Evolutionary conservation across 2,797 vertebrate genomes (phyloP), one percentile per base, ranked within the genome.

Genomic region (Poeciliopsis infans): DNA sequence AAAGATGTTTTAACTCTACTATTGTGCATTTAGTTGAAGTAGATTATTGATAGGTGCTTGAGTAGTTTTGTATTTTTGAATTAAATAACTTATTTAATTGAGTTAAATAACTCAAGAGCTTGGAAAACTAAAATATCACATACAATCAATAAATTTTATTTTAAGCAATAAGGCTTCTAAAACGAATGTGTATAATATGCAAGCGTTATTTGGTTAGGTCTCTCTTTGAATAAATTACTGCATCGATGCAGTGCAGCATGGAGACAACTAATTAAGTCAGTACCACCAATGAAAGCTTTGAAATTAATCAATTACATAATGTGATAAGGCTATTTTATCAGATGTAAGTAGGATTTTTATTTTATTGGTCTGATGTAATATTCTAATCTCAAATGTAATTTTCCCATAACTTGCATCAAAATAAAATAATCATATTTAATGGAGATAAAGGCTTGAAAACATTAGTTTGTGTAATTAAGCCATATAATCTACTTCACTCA

Each of bases 1-100:
- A 87, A 88, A 86, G 15, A 80, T 79, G 82, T 87, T 87, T 92
- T 80, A 74, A 72, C 49, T 76, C 39, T 45, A 11, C 0, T n/a
- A n/a, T 16, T 43, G 23, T 45, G 39, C 11, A 41, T 45, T 70
- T 45, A 45, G 11, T 4, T 70, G 23, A 70, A 70, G 41, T 28
- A 70, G 13, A 12, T 70, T n/a, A 28, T 45, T 15, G 28, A 28
- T 16, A 6, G 6, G 39, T n/a, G 11, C 0, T n/a, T n/a, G 23
- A 53, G 23, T 53, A 25, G 25, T 51, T 51, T 49, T 49, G 47
- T 49, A 49, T 49, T 51, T 51, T 23, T 53, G 7, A 51, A 51
- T 23, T 8, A 51, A 51, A 51, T 51, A 51, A 23, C 49, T 51
- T 23, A 20, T 51, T 51, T 51, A 51, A 53, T 53, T 10, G 2